Evolutionary conservation across 1,140 invertebrate genomes (phyloP).

Genomic region (Lasioglossum albipes): DNA sequence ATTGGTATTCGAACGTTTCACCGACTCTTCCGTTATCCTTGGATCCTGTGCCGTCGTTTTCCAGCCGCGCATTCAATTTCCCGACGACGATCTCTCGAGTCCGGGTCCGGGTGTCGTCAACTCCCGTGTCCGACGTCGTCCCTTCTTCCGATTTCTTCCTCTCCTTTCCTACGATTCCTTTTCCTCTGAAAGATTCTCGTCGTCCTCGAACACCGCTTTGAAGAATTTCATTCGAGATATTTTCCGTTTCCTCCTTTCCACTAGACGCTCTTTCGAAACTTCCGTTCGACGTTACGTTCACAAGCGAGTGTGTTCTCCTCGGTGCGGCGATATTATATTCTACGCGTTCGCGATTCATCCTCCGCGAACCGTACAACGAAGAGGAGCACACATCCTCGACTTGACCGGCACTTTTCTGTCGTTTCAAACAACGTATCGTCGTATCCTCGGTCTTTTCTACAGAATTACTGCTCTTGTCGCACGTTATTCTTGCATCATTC

Average conservation of each 20-base stretch:
- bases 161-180: neutral
- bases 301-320: slow-evolving; percentile 13
- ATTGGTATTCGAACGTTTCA: neutral
- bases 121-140: neutral
- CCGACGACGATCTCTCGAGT: neutral
- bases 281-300: neutral
- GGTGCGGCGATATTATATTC: neutral
- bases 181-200: neutral
- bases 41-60: slow-evolving; percentile 1
- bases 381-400: neutral
- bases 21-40: slow-evolving; percentile 7
- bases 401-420: slow-evolving; percentile 18
- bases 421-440: neutral
- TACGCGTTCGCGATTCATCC: too few species aligned
- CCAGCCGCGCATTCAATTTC: neutral
- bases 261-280: neutral
- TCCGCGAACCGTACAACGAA: neutral
- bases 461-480: too few species aligned
- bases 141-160: neutral
- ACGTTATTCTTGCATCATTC: neutral
- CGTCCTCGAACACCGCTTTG: neutral
- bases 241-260: neutral
- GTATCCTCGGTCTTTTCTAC: too few species aligned
- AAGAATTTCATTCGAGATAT: neutral
- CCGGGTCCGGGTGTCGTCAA: too few species aligned